Conservation (phyloP, 2,797 vertebrate species). For the Gastrophryne carolinensis region DNA sequence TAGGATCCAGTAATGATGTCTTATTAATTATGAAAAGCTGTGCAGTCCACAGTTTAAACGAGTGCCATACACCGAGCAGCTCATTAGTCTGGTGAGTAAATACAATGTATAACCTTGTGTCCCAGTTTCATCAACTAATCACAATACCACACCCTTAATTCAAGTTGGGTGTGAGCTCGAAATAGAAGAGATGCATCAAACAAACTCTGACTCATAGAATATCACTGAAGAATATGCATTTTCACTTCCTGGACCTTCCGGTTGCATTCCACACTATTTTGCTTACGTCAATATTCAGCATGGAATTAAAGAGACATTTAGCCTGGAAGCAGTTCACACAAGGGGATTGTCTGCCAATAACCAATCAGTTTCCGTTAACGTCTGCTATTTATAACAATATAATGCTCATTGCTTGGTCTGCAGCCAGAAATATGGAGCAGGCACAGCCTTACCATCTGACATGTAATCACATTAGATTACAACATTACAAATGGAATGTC, state of each 20-base stretch:
- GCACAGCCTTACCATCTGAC: background rate
- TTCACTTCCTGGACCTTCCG: conserved; percentile 6
- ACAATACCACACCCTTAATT: conserved; percentile 25
- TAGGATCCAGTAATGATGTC: background rate
- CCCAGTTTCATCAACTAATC: conserved; percentile 7
- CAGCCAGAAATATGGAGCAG: background rate
- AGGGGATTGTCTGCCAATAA: background rate
- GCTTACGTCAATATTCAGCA: background rate
- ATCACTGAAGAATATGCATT: conserved; percentile 8
- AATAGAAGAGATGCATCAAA: conserved; percentile 30
- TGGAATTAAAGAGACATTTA: background rate
- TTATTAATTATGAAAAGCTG: background rate
- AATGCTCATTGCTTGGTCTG: background rate
- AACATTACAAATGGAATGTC: background rate
- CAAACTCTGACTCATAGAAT: conserved; percentile 34
- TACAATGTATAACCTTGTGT: conserved; percentile 25
- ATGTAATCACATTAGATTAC: background rate
- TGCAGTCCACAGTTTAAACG: background rate
- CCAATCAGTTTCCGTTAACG: background rate
- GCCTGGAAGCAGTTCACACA: background rate
- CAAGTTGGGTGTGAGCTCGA: conserved; percentile 29
- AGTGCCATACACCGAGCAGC: background rate
- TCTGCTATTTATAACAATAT: too few species aligned
- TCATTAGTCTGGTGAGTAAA: conserved; percentile 5
- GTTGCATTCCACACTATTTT: conserved; percentile 8